Conservation (phyloP, 2,113 vertebrate genomes). For the zebrafish (Danio rerio) region DNA sequence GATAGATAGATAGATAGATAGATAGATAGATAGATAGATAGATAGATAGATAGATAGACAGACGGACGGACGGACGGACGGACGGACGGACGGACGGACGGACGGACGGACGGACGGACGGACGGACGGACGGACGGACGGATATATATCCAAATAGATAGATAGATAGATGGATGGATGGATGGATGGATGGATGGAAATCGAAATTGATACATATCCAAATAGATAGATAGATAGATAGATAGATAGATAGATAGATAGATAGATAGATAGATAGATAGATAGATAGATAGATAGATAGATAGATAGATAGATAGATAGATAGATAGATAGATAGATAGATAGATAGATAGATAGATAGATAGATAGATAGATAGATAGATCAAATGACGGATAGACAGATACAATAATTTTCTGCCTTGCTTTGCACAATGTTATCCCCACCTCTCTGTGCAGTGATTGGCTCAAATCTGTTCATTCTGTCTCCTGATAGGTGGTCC, state of each 20-base stretch:
- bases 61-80: background rate
- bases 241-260: background rate
- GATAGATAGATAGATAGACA: background rate
- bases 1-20: background rate
- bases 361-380: too few species aligned
- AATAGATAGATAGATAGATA: too few species aligned
- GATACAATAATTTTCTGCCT: background rate
- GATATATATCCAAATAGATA: background rate
- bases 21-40: background rate
- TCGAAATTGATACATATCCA: too few species aligned
- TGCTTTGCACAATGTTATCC: background rate
- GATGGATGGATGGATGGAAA: too few species aligned
- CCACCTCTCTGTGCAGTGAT: conserved; percentile 41
- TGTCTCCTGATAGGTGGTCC: conserved; percentile 86
- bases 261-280: background rate
- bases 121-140: background rate
- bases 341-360: too few species aligned
- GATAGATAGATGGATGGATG: background rate
- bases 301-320: background rate
- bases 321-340: too few species aligned
- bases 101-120: background rate
- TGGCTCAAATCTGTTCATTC: conserved; percentile 62
- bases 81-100: background rate
- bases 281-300: background rate
- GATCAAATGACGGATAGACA: background rate